Percentiles rank a stretch among this genome's conserved stretches.
Evolutionary conservation across 2,797 vertebrate species (phyloP).

Genomic region (Acridotheres tristis): DNA sequence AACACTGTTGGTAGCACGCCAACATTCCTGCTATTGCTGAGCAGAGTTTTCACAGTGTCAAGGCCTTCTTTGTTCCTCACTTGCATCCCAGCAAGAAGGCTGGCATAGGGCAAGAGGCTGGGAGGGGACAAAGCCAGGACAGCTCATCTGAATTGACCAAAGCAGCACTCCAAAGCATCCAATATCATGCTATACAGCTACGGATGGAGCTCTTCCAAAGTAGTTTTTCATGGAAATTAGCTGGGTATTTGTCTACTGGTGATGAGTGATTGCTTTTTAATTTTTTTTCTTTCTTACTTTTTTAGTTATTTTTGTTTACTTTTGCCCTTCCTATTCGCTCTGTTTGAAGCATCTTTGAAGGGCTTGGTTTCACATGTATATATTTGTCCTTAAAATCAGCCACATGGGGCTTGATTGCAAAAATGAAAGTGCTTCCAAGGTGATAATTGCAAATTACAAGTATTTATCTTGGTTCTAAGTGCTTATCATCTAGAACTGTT

Average conservation of each 20-base stretch:
- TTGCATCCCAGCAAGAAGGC: neutral
- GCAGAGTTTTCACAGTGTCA: neutral
- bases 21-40: neutral
- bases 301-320: neutral
- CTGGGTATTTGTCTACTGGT: neutral
- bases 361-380: neutral
- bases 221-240: neutral
- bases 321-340: neutral
- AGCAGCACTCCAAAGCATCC: neutral
- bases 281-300: neutral
- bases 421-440: neutral
- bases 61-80: neutral
- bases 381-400: neutral
- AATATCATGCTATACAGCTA: neutral
- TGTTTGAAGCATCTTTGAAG: neutral
- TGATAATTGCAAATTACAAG: neutral
- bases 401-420: neutral
- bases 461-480: neutral
- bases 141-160: neutral
- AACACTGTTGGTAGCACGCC: neutral
- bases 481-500: neutral
- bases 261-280: neutral
- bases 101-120: rapidly evolving
- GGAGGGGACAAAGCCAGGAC: neutral
- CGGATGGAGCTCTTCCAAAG: neutral